Evolutionary conservation across 2,113 vertebrate species (phyloP), one percentile per base, ranked within the genome.

Genomic region (Marmota flaviventris): DNA sequence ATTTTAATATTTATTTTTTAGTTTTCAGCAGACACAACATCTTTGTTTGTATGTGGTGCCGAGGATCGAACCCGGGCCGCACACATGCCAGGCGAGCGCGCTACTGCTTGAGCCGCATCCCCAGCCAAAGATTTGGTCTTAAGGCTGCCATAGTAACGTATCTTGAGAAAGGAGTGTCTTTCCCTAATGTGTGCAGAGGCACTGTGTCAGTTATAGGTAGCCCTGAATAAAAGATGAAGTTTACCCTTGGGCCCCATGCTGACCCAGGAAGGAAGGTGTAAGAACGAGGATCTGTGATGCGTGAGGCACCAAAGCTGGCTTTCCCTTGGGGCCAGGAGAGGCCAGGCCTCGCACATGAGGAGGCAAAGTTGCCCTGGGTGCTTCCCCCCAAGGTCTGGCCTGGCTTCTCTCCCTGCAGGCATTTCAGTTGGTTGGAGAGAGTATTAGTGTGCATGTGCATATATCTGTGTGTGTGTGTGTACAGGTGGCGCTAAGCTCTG

Each of bases 381-480:
- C 16, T 10, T 69, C 25, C 34, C 34, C 29, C 24, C 29, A 4
- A 11, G 34, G 48, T 37, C 17, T 42, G 8, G 75, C 58, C 37
- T 7, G 4, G 7, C 61, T 63, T 72, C 7, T 91, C 34, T 61
- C 29, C 51, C 27, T 16, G 2, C 8, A 13, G 37, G 42, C 82
- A 9, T 27, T 25, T 37, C 7, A 27, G 32, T 18, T 1, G 2
- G 13, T 39, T 75, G 51, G 39, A 24, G 73, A 51, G 51, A 85
- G 32, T 20, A 22, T 37, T 32, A 32, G 25, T 67, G 67, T 4
- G 25, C 7, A 0, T 37, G 42, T 22, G 69, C 16, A 39, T 0
- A 2, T 27, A 29, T 24, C n/a, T 7, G 22, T 0, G 0, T 85
- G 10, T 22, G 27, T 53, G 53, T 34, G 67, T 1, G 0, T 32